Conservation (phyloP, 1,140 invertebrate species). For the Anagrus nilaparvatae region DNA sequence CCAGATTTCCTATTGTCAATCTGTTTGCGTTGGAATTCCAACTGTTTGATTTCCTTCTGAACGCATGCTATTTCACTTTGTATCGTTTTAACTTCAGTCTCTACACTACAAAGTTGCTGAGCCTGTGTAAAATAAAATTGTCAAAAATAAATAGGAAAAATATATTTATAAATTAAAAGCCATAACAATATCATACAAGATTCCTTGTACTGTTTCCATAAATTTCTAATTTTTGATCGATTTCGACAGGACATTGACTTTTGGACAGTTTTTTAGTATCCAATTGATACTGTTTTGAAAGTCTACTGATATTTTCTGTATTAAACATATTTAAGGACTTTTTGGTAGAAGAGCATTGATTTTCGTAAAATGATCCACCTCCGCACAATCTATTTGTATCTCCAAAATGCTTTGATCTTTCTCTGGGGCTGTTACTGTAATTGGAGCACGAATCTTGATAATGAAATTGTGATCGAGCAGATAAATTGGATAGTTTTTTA, state of each 20-base stretch:
- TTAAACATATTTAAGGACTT: neutral
- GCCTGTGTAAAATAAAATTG: conserved; percentile 28
- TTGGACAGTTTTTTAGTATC: neutral
- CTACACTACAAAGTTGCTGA: conserved; percentile 19
- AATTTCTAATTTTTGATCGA: conserved; percentile 20
- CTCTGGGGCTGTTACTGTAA: conserved; percentile 17
- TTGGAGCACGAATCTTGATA: conserved; percentile 14
- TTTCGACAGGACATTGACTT: conserved; percentile 25
- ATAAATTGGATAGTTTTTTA: conserved; percentile 9
- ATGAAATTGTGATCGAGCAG: conserved; percentile 1
- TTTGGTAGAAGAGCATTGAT: neutral
- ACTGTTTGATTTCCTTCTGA: conserved; percentile 44
- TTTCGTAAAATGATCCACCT: neutral
- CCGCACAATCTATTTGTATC: neutral
- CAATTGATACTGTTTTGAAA: neutral
- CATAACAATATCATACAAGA: conserved; percentile 19
- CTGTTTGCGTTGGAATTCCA: conserved; percentile 43
- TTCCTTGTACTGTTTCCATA: conserved; percentile 27
- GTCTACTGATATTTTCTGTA: neutral
- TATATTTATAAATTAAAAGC: conserved; percentile 6
- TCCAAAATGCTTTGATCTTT: neutral
- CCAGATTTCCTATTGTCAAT: conserved; percentile 34
- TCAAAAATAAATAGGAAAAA: conserved; percentile 1
- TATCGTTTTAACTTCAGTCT: conserved; percentile 49
- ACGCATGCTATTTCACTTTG: conserved; percentile 49